Base-by-base conservation (phyloP, 1,140 invertebrate species). In the Pristionchus pacificus region DNA sequence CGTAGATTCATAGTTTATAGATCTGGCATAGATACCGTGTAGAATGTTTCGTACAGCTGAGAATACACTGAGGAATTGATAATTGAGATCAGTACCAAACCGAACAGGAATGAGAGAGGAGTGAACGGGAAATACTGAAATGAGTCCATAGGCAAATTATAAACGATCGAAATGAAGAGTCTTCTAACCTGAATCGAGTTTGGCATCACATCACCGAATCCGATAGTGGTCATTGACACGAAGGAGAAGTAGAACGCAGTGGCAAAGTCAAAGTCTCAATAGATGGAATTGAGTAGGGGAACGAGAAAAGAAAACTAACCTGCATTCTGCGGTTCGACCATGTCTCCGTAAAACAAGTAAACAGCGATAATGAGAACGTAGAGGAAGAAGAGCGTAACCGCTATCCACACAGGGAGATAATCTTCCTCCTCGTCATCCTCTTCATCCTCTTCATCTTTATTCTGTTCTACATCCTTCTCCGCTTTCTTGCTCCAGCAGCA, bases 201-300 rank as follows among this genome's bases (percentile, higher is more conserved):
- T 2, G 71, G 71, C 71, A 73, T 73, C 6, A 73, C 71, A 68
- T 73, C 71, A 24, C 71, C 71, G 6, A 73, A 24, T n/a, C 71
- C 71, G n/a, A 73, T 73, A n/a, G 71, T 73, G 57, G 71, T 73
- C 38, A 73, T 55, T 49, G 58, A 62, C 60, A 73, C 68, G 60
- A 73, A 73, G 31, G 65, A 64, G 60, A 73, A 73, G 31, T 73
- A 73, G 49, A 73, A 68, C 10, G 71, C 65, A 32, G 33, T 59
- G 15, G 55, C 38, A 24, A 49, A 61, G 24, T 62, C 71, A 30
- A 73, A 68, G 14, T 66, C 71, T 73, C 13, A 30, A 30, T 1
- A 15, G 60, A 0, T 13, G 10, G 25, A n/a, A 61, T 25, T 27
- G 60, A 10, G 19, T 19, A 49, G 19, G 19, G 19, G 6, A 49